Evolutionary conservation across 2,113 vertebrate species (phyloP), one percentile per base, ranked within the genome.

Genomic region (Coryphaenoides rupestris): DNA sequence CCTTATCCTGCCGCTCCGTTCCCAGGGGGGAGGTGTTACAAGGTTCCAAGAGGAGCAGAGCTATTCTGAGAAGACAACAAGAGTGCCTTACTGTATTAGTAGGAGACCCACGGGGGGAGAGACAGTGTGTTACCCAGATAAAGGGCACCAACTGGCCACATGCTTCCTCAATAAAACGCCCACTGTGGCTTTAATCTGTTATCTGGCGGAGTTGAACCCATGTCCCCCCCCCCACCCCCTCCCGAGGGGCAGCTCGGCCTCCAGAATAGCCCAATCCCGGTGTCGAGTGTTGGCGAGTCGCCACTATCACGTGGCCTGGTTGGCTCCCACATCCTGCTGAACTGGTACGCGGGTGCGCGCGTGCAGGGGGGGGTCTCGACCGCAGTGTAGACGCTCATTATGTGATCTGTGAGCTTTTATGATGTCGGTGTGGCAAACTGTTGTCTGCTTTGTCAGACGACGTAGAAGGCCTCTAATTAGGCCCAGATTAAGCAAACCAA

Each of bases 111-210:
- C 23, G 19, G 49, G n/a, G 50, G 72, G 75, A 78, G 66, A 65
- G 64, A 65, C 75, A 71, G 65, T 84, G 83, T 61, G 60, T 2
- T 58, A 59, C 61, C 14, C 7, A 83, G 88, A 89, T 89, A 89
- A 88, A 81, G 55, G 61, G 14, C 59, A 15, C 75, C 52, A 73
- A 60, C 40, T 69, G 55, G 66, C 57, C 19, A 21, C 70, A 17
- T 57, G 69, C 68, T 88, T 88, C 87, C 89, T 86, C 65, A 77
- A 66, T 79, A 72, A 70, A 78, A 74, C 55, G 63, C 74, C 66
- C 70, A 40, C 19, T 69, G 59, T 53, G 68, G 72, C 72, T 82
- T 87, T 82, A 71, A 79, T 22, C 10, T 21, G 58, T 47, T 21
- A 16, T 56, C 72, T 59, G 14, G 26, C 14, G 57, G 66, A 77